Percentiles rank a stretch among this genome's conserved stretches.
Evolutionary conservation across 2,113 vertebrate species (phyloP).

Genomic region (Harpagus bidentatus): DNA sequence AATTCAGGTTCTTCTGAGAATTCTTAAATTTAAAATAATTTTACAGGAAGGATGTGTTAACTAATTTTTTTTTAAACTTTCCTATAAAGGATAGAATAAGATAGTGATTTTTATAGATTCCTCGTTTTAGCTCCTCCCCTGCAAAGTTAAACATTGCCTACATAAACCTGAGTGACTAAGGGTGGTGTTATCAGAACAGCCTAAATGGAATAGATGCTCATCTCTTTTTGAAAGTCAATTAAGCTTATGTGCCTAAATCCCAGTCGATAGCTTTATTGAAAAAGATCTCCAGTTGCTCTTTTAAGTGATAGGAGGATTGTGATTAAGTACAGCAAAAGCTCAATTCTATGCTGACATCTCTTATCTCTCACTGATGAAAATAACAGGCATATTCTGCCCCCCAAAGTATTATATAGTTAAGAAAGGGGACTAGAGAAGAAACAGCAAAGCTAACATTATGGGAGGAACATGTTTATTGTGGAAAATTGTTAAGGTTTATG

Average conservation of each 20-base stretch:
- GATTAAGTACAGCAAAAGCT: background rate
- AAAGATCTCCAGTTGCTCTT: constrained; percentile 15
- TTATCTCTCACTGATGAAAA: background rate
- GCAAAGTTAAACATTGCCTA: background rate
- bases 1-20: background rate
- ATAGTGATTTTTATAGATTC: background rate
- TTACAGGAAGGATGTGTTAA: background rate
- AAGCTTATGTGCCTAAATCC: constrained; percentile 8
- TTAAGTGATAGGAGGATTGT: constrained; percentile 15
- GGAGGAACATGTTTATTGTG: background rate
- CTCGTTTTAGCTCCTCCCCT: background rate
- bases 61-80: background rate
- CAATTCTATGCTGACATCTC: background rate
- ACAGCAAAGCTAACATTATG: background rate
- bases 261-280: background rate
- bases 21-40: background rate
- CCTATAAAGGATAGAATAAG: background rate
- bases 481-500: background rate
- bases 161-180: background rate
- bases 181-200: background rate
- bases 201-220: background rate
- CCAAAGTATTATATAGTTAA: background rate
- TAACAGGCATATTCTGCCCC: background rate
- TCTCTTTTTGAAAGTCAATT: constrained; percentile 37
- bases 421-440: background rate